Percentiles rank a stretch among this genome's conserved stretches.
These are phyloP conservation scores for Alloplasta piceator DNA, from an alignment of 2,888 invertebrate genomes.

Conservation along the genomic window DNA sequence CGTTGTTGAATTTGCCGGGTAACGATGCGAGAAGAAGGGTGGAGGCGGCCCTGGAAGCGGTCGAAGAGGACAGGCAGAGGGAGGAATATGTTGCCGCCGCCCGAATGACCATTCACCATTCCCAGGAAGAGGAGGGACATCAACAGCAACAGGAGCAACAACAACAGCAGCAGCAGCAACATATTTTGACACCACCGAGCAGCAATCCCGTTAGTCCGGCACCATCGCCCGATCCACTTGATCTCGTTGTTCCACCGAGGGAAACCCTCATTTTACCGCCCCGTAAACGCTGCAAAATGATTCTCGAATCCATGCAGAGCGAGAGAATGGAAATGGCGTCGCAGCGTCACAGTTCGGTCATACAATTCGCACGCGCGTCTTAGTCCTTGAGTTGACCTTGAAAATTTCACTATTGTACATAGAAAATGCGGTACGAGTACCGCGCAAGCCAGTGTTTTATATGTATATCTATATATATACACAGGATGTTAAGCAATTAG, in stretches of 20 bases:
- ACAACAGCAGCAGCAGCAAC: slow-evolving; percentile 75
- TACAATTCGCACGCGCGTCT: slow-evolving; percentile 92
- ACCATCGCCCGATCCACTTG: slow-evolving; percentile 85
- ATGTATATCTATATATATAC: too few species aligned
- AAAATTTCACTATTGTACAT: background rate
- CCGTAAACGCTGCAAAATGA: slow-evolving; percentile 91
- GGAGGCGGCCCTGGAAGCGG: slow-evolving; percentile 86
- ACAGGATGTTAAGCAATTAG: too few species aligned
- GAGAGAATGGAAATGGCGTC: slow-evolving; percentile 79
- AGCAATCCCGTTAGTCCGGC: slow-evolving; percentile 85
- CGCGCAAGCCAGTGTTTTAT: too few species aligned
- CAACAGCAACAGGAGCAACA: background rate
- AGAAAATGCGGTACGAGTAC: too few species aligned
- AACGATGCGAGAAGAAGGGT: slow-evolving; percentile 86
- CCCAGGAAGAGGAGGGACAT: slow-evolving; percentile 65
- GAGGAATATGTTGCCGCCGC: slow-evolving; percentile 52
- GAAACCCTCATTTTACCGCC: slow-evolving; percentile 89
- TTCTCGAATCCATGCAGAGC: slow-evolving; percentile 87
- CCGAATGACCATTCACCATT: slow-evolving; percentile 22
- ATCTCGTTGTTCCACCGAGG: slow-evolving; percentile 84
- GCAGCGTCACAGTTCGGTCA: slow-evolving; percentile 88
- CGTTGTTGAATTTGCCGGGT: slow-evolving; percentile 81
- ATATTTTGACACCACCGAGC: slow-evolving; percentile 86
- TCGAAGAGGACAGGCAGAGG: slow-evolving; percentile 82
- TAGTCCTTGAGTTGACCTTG: slow-evolving; percentile 46